phyloP scores from a whole-genome alignment of 1,140 invertebrate species.

The Stegodyphus dumicola region DNA sequence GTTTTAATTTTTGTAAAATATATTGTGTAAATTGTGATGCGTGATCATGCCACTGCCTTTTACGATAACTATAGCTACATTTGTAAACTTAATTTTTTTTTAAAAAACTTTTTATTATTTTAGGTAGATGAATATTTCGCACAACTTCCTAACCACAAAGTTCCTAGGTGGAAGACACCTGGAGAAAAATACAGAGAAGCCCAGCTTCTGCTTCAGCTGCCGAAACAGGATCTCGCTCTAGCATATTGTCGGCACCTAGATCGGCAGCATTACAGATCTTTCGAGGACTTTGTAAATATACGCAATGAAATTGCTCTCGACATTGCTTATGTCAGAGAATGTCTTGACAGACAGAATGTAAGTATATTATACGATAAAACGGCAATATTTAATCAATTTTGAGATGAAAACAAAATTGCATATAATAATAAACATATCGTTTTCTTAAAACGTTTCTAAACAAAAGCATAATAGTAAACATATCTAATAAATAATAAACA shows the following conservation, averaged over 20 bases:
- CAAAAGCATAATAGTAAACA: too few species aligned
- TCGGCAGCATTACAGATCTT: constrained; percentile 77
- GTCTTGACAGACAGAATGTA: constrained; percentile 70
- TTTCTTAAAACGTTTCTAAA: too few species aligned
- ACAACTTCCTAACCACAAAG: constrained; percentile 79
- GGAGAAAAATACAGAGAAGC: constrained; percentile 84
- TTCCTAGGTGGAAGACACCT: constrained; percentile 79
- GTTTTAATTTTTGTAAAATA: too few species aligned
- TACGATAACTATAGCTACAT: background rate
- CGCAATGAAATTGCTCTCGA: constrained; percentile 95
- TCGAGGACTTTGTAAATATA: constrained; percentile 89
- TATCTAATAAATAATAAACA: too few species aligned
- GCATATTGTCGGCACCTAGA: constrained; percentile 89
- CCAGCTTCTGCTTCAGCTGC: constrained; percentile 88
- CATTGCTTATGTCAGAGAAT: constrained; percentile 81
- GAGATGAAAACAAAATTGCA: too few species aligned
- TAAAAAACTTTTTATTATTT: constrained; percentile 32
- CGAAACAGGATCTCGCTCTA: constrained; percentile 92
- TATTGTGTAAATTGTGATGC: too few species aligned
- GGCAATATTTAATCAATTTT: too few species aligned
- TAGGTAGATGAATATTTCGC: constrained; percentile 80
- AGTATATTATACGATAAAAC: too few species aligned
- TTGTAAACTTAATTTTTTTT: background rate
- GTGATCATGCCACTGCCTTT: too few species aligned
- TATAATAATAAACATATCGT: too few species aligned